Conservation (phyloP, 1,140 invertebrate species). For the Ceratosolen fusciceps region DNA sequence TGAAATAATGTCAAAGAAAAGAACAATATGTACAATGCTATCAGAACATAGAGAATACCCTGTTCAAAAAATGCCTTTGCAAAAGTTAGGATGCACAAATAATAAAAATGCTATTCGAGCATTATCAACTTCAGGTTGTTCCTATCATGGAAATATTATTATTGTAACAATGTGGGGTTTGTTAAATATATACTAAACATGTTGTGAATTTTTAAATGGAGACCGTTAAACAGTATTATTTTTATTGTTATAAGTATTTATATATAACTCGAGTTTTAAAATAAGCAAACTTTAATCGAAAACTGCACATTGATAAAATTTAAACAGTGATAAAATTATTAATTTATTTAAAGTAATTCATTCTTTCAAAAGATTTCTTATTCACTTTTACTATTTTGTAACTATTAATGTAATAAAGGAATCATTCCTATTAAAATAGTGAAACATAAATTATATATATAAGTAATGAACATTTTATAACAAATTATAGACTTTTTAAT, state of each 20-base stretch:
- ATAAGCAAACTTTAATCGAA: conserved; percentile 9
- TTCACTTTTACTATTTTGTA: no score
- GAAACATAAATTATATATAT: no score
- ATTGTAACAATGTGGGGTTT: conserved; percentile 1
- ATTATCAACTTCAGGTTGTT: conserved; percentile 46
- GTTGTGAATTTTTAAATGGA: not conserved
- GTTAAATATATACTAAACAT: not conserved
- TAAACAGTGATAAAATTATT: no score
- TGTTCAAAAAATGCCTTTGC: conserved; percentile 83
- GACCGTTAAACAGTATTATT: not conserved
- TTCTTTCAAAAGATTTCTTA: no score
- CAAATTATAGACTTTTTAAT: no score
- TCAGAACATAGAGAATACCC: conserved; percentile 85
- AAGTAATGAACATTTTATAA: no score
- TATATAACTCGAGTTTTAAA: not conserved
- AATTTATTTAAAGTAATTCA: no score
- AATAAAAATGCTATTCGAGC: conserved; percentile 74
- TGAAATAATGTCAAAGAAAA: conserved; percentile 88
- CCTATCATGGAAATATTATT: not conserved
- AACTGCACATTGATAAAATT: conserved; percentile 15
- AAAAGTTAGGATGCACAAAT: conserved; percentile 83
- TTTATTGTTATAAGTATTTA: not conserved
- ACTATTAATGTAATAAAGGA: no score
- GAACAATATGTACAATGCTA: conserved; percentile 83
- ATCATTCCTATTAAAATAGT: no score